These are phyloP conservation scores for Eonycteris spelaea DNA, from an alignment of 2,113 vertebrate species.

Conservation along the genomic window DNA sequence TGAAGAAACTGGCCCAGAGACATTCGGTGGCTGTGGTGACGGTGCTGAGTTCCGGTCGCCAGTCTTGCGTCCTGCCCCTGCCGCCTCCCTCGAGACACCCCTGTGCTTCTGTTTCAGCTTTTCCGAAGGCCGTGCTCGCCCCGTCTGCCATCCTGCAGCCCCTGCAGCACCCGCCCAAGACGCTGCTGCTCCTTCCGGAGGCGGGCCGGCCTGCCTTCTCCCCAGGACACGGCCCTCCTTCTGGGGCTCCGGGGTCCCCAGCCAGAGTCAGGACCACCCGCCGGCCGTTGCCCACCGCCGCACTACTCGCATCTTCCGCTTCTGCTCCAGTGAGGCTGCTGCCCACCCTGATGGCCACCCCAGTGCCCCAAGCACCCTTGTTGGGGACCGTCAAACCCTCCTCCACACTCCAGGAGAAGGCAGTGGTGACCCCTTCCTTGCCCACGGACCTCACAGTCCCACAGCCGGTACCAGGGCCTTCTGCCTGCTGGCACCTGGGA, in stretches of 20 bases:
- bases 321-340: rapidly evolving
- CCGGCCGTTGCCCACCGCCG: neutral
- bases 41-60: neutral
- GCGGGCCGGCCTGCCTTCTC: conserved; percentile 46
- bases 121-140: conserved; percentile 75
- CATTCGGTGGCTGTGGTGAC: neutral
- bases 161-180: conserved; percentile 34
- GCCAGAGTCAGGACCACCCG: neutral
- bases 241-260: conserved; percentile 59
- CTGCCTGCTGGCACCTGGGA: conserved; percentile 77
- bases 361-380: neutral
- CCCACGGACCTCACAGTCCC: conserved; percentile 29
- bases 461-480: rapidly evolving
- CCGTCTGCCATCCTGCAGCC: conserved; percentile 77
- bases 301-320: rapidly evolving
- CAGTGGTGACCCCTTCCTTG: neutral
- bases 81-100: conserved; percentile 57
- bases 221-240: conserved; percentile 69
- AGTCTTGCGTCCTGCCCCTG: conserved; percentile 49
- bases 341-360: neutral
- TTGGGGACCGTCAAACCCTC: conserved; percentile 7
- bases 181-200: conserved; percentile 75
- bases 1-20: neutral
- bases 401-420: conserved; percentile 17
- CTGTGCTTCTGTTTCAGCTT: conserved; percentile 66